A percentile compares a stretch with the other conserved stretches of the same genome.
Conservation (phyloP, 2,797 vertebrate species). For the Mionectes olivaceus region DNA sequence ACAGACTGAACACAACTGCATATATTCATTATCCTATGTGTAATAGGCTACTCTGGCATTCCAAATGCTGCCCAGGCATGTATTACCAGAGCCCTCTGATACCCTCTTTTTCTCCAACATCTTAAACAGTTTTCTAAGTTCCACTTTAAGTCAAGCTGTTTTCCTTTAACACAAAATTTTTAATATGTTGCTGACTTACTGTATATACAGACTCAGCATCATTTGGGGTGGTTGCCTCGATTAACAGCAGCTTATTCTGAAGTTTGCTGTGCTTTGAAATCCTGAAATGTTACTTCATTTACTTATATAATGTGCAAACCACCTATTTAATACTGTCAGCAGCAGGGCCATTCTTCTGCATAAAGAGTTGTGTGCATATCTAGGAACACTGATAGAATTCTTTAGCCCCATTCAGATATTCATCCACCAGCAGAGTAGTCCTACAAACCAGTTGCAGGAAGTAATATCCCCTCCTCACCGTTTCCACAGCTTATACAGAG, state of each 20-base stretch:
- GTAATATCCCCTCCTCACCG: neutral
- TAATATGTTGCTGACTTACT: neutral
- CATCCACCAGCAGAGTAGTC: neutral
- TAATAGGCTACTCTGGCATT: neutral
- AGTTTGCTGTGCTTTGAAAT: neutral
- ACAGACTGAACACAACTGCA: neutral
- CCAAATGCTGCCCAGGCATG: fast-evolving
- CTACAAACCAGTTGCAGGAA: neutral
- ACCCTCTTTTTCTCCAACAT: neutral
- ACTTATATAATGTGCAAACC: neutral
- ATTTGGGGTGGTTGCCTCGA: neutral
- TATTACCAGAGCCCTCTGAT: neutral
- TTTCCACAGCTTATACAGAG: neutral
- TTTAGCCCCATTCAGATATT: neutral
- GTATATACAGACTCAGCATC: neutral
- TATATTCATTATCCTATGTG: neutral
- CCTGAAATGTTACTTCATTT: neutral
- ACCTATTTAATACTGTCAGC: neutral
- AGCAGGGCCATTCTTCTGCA: neutral
- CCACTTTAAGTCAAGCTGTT: neutral
- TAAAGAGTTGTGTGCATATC: neutral
- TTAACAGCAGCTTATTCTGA: neutral
- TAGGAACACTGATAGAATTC: neutral
- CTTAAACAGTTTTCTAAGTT: neutral
- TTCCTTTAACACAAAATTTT: neutral